Evolutionary conservation across 2,113 vertebrate genomes (phyloP).

Genomic region (Grantiella picta): DNA sequence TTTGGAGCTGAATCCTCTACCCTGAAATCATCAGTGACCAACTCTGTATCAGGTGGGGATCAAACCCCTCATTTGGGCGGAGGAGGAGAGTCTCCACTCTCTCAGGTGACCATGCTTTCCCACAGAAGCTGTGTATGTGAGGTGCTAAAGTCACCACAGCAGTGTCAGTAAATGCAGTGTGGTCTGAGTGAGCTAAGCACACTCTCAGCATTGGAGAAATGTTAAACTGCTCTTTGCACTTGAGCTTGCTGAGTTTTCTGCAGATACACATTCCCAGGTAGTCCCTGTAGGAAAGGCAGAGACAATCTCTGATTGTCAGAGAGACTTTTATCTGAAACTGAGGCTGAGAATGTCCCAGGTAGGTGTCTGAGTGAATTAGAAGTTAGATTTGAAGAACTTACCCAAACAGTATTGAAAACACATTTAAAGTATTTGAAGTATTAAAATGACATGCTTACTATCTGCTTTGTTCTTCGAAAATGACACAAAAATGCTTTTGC

Average conservation of each 20-base stretch:
- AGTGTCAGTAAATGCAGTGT: not conserved
- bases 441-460: not conserved
- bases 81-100: not conserved
- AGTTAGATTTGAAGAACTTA: not conserved
- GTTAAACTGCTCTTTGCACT: not conserved
- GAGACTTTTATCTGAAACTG: not conserved
- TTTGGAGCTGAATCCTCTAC: not conserved
- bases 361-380: not conserved
- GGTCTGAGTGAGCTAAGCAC: not conserved
- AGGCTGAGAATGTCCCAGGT: not conserved
- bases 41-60: not conserved
- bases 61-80: not conserved
- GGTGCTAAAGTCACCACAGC: not conserved
- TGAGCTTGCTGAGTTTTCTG: not conserved
- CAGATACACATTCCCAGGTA: not conserved
- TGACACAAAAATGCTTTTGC: not conserved
- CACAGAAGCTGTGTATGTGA: not conserved
- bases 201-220: not conserved
- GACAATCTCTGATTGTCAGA: not conserved
- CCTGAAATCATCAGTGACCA: not conserved
- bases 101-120: not conserved
- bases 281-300: not conserved
- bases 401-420: not conserved
- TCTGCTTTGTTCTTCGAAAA: not conserved
- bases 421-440: not conserved